Conservation (phyloP, 2,888 invertebrate species). For the Rotaria sp. region DNA sequence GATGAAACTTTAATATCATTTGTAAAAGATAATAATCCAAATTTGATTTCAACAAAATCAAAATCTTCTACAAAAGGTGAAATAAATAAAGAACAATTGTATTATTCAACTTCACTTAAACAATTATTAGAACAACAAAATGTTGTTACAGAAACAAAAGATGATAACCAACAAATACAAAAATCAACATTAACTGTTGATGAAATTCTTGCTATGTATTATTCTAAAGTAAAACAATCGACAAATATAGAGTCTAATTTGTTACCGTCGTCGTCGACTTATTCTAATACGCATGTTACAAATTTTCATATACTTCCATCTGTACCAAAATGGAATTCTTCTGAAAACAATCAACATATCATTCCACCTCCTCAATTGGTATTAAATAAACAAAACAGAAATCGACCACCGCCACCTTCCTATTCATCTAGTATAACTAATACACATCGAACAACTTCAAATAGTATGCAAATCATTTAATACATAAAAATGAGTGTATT, state of each 20-base stretch:
- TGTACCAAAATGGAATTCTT: background rate
- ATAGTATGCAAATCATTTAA: background rate
- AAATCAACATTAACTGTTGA: background rate
- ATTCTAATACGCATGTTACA: background rate
- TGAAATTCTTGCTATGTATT: background rate
- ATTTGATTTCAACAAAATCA: background rate
- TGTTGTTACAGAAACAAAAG: background rate
- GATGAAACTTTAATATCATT: background rate
- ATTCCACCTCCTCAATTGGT: background rate
- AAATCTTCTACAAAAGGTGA: background rate
- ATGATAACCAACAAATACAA: background rate
- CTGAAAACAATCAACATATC: background rate
- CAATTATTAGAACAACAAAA: constrained; percentile 1
- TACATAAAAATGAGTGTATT: background rate
- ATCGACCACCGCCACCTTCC: background rate
- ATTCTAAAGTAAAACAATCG: background rate
- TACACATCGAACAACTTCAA: background rate
- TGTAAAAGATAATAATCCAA: background rate
- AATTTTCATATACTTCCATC: background rate
- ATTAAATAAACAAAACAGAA: background rate
- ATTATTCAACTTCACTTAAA: background rate
- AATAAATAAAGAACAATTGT: background rate
- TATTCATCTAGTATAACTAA: background rate
- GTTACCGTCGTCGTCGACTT: background rate
- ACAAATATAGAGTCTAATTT: background rate